A percentile compares a stretch with the other conserved stretches of the same genome.
Conservation (phyloP, 1,140 invertebrate genomes). For the Brachionus calyciflorus region DNA sequence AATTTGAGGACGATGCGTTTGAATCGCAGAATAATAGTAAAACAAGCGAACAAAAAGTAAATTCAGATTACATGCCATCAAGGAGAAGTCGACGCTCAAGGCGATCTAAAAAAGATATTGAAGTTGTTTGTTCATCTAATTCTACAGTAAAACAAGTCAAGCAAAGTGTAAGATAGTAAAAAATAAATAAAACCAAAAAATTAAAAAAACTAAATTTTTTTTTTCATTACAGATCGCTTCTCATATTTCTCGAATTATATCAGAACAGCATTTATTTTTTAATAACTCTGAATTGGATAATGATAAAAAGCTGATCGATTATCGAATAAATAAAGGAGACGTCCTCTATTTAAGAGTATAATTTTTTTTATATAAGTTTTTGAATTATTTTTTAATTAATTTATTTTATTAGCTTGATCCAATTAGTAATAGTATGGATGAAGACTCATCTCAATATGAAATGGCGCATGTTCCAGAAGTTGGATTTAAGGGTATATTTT, state of each 20-base stretch:
- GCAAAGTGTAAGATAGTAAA: neutral
- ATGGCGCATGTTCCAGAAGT: constrained; percentile 40
- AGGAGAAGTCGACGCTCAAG: neutral
- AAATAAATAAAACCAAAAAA: no score
- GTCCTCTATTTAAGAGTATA: neutral
- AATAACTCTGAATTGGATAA: constrained; percentile 15
- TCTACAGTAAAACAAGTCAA: neutral
- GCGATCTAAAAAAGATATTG: constrained; percentile 8
- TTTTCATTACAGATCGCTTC: neutral
- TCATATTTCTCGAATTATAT: constrained; percentile 16
- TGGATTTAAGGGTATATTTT: constrained; percentile 5
- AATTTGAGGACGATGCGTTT: neutral
- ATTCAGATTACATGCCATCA: neutral
- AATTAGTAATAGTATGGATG: constrained; percentile 9
- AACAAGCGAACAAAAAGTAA: neutral
- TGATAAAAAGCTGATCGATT: constrained; percentile 15
- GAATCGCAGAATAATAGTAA: neutral
- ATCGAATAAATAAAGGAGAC: constrained; percentile 32
- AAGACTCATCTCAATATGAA: constrained; percentile 10
- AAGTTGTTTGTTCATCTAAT: constrained; percentile 29
- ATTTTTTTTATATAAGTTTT: no score
- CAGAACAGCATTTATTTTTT: constrained; percentile 27
- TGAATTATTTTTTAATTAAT: neutral
- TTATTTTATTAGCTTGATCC: constrained; percentile 11
- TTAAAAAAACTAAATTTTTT: neutral